Percentiles rank a stretch among this genome's conserved stretches.
These are phyloP conservation scores for Drosophila bifasciata DNA, from an alignment of 1,140 invertebrate genomes.

Conservation along the genomic window DNA sequence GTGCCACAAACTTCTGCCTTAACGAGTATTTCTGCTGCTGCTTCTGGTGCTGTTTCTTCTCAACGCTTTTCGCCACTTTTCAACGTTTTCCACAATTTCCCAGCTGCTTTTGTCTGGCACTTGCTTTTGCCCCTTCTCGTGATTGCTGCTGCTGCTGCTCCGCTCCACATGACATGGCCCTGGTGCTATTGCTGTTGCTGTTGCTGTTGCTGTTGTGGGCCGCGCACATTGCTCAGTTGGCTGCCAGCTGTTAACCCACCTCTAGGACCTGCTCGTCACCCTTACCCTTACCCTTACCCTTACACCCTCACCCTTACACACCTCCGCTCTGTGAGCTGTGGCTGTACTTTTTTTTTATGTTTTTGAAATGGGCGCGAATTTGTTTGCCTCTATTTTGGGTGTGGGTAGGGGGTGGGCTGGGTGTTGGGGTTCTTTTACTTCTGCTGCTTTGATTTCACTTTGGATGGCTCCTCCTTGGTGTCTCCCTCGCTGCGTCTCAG, in stretches of 20 bases:
- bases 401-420: too few species aligned
- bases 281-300: neutral
- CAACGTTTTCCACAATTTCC: constrained; percentile 16
- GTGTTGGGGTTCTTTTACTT: constrained; percentile 5
- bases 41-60: neutral
- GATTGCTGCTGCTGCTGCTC: constrained; percentile 15
- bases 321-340: neutral
- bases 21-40: neutral
- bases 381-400: constrained; percentile 14
- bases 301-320: neutral
- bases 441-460: constrained; percentile 50
- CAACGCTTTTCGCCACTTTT: constrained; percentile 25
- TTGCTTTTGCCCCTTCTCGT: constrained; percentile 14
- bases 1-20: neutral
- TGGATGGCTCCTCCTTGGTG: constrained; percentile 14
- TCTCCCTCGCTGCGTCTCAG: constrained; percentile 10
- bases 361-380: constrained; percentile 45
- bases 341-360: constrained; percentile 5
- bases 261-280: neutral
- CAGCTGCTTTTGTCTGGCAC: constrained; percentile 32
- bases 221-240: constrained; percentile 40
- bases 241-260: constrained; percentile 33
- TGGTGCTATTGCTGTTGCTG: neutral
- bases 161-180: constrained; percentile 43
- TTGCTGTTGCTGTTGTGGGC: neutral